Evolutionary conservation across 1,140 invertebrate genomes (phyloP).

Genomic region (Ruditapes philippinarum): DNA sequence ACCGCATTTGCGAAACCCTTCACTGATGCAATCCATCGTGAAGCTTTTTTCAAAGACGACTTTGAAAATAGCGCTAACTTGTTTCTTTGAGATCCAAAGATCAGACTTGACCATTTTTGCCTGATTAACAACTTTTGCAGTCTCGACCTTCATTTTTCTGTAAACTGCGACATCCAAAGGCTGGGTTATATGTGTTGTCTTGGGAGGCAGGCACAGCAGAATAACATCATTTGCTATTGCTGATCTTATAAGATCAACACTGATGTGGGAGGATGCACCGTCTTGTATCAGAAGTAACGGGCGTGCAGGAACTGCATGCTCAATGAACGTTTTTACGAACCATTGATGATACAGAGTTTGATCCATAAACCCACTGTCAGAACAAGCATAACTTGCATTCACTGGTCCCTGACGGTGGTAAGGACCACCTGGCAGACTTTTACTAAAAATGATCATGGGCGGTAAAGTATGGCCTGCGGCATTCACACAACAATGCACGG

Average conservation of each 20-base stretch:
- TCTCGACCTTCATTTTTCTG: slow-evolving; percentile 58
- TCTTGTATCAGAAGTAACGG: slow-evolving; percentile 59
- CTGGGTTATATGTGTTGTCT: no score
- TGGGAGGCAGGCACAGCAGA: slow-evolving; percentile 34
- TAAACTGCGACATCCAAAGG: slow-evolving; percentile 61
- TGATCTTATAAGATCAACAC: slow-evolving; percentile 11
- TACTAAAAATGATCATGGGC: slow-evolving; percentile 66
- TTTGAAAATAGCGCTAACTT: slow-evolving; percentile 45
- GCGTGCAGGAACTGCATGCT: not conserved
- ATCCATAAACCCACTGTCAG: slow-evolving; percentile 65
- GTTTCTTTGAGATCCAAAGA: slow-evolving; percentile 62
- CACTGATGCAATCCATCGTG: slow-evolving; percentile 48
- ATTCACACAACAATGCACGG: slow-evolving; percentile 63
- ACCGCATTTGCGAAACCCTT: slow-evolving; percentile 60
- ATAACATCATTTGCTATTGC: slow-evolving; percentile 61
- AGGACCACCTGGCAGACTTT: no score
- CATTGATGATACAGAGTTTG: slow-evolving; percentile 45
- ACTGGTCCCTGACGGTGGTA: no score
- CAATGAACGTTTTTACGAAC: slow-evolving; percentile 58
- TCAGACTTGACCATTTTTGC: no score
- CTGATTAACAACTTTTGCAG: slow-evolving; percentile 54
- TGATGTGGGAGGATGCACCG: slow-evolving; percentile 53
- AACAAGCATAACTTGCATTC: slow-evolving; percentile 50
- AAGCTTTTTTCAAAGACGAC: slow-evolving; percentile 58
- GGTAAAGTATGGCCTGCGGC: slow-evolving; percentile 39